These are phyloP conservation scores for Dysidea cf. avara DNA, from an alignment of 37 sponge, comb jelly and placozoan genomes.

Conservation along the genomic window DNA sequence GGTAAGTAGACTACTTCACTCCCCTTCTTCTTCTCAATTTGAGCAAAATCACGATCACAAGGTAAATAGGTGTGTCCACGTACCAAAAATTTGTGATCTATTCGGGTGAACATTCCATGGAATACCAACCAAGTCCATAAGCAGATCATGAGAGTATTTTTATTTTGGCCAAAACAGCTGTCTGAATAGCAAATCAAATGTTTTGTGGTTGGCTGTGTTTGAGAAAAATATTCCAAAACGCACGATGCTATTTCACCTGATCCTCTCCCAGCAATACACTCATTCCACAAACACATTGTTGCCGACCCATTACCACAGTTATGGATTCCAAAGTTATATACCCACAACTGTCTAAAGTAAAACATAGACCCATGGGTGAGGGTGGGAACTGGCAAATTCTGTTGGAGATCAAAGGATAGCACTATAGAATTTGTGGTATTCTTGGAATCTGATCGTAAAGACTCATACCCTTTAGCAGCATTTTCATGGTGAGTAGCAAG, in stretches of 20 bases:
- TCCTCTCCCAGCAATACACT: slow-evolving; percentile 25
- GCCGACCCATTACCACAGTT: slow-evolving; percentile 11
- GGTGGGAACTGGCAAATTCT: slow-evolving; percentile 44
- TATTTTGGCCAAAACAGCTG: slow-evolving; percentile 44
- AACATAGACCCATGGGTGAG: slow-evolving; percentile 40
- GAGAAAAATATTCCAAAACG: slow-evolving; percentile 12
- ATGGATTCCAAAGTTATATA: slow-evolving; percentile 51
- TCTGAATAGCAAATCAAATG: slow-evolving; percentile 34
- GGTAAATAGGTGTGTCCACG: slow-evolving; percentile 18
- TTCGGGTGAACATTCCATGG: slow-evolving; percentile 1
- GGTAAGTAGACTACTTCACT: slow-evolving; percentile 21
- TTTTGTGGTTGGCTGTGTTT: background rate
- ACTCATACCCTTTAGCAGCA: slow-evolving; percentile 32
- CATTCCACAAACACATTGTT: slow-evolving; percentile 35
- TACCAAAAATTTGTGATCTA: slow-evolving; percentile 48
- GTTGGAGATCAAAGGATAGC: slow-evolving; percentile 48
- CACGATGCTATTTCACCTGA: slow-evolving; percentile 16
- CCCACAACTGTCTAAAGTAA: slow-evolving; percentile 47
- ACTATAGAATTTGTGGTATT: background rate
- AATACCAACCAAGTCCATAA: slow-evolving; percentile 21
- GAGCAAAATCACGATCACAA: slow-evolving; percentile 24
- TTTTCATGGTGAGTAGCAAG: slow-evolving; percentile 35
- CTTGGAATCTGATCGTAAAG: slow-evolving; percentile 35
- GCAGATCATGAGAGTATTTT: slow-evolving; percentile 40
- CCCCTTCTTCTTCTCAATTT: slow-evolving; percentile 29